phyloP scores from a whole-genome alignment of 2,888 invertebrate species.

The Bimastos eiseni region DNA sequence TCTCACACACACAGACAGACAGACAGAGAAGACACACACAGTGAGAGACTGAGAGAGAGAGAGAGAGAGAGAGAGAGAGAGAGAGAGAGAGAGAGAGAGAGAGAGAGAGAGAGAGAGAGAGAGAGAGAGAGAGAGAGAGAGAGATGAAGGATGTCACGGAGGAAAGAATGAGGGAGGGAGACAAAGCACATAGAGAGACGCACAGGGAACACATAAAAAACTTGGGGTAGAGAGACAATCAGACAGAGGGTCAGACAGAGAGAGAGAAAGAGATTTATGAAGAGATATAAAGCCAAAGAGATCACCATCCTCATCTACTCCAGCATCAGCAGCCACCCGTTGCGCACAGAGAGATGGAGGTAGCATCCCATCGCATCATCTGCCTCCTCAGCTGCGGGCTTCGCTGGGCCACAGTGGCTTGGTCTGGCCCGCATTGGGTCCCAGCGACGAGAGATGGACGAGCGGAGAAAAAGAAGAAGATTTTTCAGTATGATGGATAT shows the following conservation, averaged over 20 bases:
- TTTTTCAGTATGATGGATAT: background rate
- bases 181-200: constrained; percentile 7
- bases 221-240: background rate
- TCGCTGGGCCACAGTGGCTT: background rate
- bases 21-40: too few species aligned
- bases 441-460: background rate
- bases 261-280: background rate
- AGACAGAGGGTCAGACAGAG: background rate
- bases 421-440: background rate
- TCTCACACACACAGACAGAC: background rate
- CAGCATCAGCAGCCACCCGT: background rate
- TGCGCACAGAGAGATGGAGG: background rate
- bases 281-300: too few species aligned
- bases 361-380: background rate
- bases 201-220: too few species aligned
- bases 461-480: background rate
- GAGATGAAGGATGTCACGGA: background rate
- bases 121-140: background rate
- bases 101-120: background rate
- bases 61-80: background rate
- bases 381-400: background rate
- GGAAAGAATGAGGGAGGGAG: background rate
- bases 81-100: too few species aligned
- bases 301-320: background rate
- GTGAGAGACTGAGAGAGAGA: background rate